These are phyloP conservation scores for Melolontha melolontha DNA, from an alignment of 2,888 invertebrate species.

Conservation along the genomic window DNA sequence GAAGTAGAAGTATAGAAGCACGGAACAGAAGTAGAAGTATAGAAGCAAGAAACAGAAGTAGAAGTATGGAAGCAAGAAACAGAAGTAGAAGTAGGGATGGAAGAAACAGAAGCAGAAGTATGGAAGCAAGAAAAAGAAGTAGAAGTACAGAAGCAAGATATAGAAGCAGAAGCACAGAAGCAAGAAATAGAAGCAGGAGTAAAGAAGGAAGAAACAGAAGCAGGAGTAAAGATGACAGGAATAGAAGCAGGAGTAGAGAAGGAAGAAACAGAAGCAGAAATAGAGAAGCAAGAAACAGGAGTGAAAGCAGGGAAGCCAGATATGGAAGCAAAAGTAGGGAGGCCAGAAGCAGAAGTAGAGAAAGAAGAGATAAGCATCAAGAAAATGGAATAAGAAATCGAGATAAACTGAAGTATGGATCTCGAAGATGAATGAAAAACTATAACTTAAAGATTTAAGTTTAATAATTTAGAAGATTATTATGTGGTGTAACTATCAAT, in stretches of 20 bases:
- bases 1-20: conserved; percentile 1
- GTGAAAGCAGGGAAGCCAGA: background rate
- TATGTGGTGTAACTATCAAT: no score
- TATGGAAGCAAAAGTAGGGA: conserved; percentile 12
- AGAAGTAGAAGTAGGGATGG: background rate
- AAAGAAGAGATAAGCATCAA: conserved; percentile 12
- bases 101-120: background rate
- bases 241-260: conserved; percentile 5
- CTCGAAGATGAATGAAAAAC: background rate
- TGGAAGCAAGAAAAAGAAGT: background rate
- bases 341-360: conserved; percentile 19
- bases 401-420: conserved; percentile 15
- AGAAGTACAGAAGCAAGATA: background rate
- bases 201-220: conserved; percentile 2
- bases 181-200: background rate
- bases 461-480: no score
- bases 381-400: conserved; percentile 9
- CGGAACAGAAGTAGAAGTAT: background rate
- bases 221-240: background rate
- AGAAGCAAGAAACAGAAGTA: background rate
- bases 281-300: background rate
- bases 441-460: background rate
- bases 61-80: background rate
- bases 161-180: background rate
- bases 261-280: conserved; percentile 1